Evolutionary conservation across 2,888 invertebrate genomes (phyloP).

Genomic region (Rhodophaea formosa): DNA sequence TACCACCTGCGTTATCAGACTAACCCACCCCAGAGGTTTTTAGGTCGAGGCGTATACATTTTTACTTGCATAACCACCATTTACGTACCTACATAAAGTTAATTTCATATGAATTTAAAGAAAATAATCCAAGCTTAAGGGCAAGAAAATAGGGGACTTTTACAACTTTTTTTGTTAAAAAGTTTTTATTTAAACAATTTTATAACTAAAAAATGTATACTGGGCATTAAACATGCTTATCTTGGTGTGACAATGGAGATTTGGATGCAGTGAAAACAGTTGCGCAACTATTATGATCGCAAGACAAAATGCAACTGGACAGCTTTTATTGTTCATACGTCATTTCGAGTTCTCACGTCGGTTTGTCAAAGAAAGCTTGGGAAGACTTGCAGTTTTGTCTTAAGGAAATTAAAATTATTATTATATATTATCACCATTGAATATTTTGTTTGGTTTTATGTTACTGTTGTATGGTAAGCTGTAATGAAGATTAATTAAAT

Average conservation of each 20-base stretch:
- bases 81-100: too few species aligned
- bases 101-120: too few species aligned
- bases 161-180: too few species aligned
- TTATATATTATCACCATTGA: background rate
- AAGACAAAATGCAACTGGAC: slow-evolving; percentile 3
- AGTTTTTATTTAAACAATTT: too few species aligned
- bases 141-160: too few species aligned
- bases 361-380: slow-evolving; percentile 8
- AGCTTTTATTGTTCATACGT: slow-evolving; percentile 6
- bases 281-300: slow-evolving; percentile 50
- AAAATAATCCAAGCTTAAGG: too few species aligned
- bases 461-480: too few species aligned
- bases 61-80: too few species aligned
- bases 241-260: slow-evolving; percentile 41
- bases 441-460: background rate
- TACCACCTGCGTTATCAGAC: too few species aligned
- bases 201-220: background rate
- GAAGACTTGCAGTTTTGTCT: slow-evolving; percentile 1
- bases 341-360: background rate
- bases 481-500: too few species aligned
- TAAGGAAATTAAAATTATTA: background rate
- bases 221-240: slow-evolving; percentile 48
- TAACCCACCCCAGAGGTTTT: too few species aligned
- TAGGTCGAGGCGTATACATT: too few species aligned
- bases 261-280: slow-evolving; percentile 50